Percentiles rank a stretch among this genome's conserved stretches.
Evolutionary conservation across 2,888 invertebrate species (phyloP).

Genomic region (Cenopis cana): DNA sequence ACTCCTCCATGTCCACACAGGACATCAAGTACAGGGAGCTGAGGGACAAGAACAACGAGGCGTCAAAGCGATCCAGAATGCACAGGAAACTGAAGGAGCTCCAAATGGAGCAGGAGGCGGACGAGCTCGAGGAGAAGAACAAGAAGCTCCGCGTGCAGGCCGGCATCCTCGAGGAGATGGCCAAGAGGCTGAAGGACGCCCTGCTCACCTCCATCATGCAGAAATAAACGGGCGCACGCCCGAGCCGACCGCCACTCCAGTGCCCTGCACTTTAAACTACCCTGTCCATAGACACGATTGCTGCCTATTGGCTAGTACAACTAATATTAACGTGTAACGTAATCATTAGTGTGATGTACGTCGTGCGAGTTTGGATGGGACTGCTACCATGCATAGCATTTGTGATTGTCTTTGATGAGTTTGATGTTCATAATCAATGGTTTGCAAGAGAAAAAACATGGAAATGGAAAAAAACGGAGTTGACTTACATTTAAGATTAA

Average conservation of each 20-base stretch:
- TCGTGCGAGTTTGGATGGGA: slow-evolving; percentile 31
- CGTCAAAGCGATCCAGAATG: slow-evolving; percentile 89
- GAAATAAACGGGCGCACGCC: slow-evolving; percentile 64
- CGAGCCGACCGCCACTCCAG: slow-evolving; percentile 23
- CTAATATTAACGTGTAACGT: slow-evolving; percentile 31
- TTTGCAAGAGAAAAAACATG: slow-evolving; percentile 31
- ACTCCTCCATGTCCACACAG: slow-evolving; percentile 72
- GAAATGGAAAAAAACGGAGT: slow-evolving; percentile 28
- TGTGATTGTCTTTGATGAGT: slow-evolving; percentile 24
- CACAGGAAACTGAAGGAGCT: slow-evolving; percentile 87
- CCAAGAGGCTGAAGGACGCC: slow-evolving; percentile 87
- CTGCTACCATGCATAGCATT: slow-evolving; percentile 24
- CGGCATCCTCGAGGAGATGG: slow-evolving; percentile 88
- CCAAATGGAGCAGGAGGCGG: slow-evolving; percentile 82
- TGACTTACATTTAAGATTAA: slow-evolving; percentile 40
- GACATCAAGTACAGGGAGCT: slow-evolving; percentile 87
- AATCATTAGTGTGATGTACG: slow-evolving; percentile 37
- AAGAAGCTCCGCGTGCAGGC: slow-evolving; percentile 87
- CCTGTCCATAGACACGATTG: slow-evolving; percentile 24
- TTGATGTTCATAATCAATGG: slow-evolving; percentile 32
- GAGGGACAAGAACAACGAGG: slow-evolving; percentile 91
- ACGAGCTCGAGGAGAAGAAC: slow-evolving; percentile 86
- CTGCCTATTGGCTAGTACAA: slow-evolving; percentile 34
- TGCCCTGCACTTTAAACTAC: slow-evolving; percentile 41
- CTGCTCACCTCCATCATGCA: slow-evolving; percentile 87